phyloP scores from a whole-genome alignment of 92 coral and sea anemone species.

The Zoanthus sansibaricus region DNA sequence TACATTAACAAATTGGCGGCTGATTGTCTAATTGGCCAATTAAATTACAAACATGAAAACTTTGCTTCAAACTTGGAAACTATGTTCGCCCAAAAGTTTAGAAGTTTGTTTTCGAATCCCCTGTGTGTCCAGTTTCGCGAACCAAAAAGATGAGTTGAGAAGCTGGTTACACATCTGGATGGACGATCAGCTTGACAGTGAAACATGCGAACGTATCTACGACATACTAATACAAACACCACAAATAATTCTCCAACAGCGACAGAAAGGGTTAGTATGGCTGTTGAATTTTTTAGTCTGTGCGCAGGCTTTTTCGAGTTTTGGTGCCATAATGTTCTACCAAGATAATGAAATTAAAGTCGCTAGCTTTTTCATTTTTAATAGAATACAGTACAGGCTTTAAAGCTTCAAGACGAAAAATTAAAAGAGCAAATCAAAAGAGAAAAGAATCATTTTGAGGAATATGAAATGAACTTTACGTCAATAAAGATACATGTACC shows the following conservation, averaged over 20 bases:
- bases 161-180: conserved; percentile 23
- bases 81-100: background rate
- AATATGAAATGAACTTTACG: conserved; percentile 47
- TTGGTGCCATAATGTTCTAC: background rate
- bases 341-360: background rate
- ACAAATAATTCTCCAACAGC: background rate
- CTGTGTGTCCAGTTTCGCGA: background rate
- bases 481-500: conserved; percentile 33
- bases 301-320: background rate
- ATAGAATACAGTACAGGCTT: conserved; percentile 32
- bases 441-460: conserved; percentile 31
- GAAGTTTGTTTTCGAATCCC: background rate
- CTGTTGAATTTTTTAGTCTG: background rate
- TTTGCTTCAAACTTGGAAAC: background rate
- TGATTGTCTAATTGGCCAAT: background rate
- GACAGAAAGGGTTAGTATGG: background rate
- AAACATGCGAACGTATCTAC: conserved; percentile 18
- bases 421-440: conserved; percentile 41
- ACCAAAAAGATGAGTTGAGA: conserved; percentile 20
- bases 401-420: conserved; percentile 32
- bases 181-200: conserved; percentile 17
- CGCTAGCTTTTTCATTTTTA: background rate
- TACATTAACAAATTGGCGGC: background rate
- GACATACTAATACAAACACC: background rate
- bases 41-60: background rate